These are phyloP conservation scores for Mechanitis mazaeus DNA, from an alignment of 2,888 invertebrate genomes.

Conservation along the genomic window DNA sequence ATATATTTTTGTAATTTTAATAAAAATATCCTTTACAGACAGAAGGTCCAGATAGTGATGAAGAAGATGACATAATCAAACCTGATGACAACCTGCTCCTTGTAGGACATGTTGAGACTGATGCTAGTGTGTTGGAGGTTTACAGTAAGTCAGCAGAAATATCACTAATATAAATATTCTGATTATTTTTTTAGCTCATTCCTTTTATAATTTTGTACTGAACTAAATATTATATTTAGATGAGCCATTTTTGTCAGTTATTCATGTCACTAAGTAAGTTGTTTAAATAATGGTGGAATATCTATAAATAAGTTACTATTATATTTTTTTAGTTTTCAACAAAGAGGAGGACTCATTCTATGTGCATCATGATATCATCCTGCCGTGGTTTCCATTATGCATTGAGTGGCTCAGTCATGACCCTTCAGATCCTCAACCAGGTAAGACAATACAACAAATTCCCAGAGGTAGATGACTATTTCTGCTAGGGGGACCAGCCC, in stretches of 20 bases:
- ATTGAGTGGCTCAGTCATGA: slow-evolving; percentile 96
- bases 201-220: no score
- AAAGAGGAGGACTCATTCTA: slow-evolving; percentile 92
- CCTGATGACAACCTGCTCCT: slow-evolving; percentile 92
- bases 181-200: no score
- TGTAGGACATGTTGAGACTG: slow-evolving; percentile 90
- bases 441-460: slow-evolving; percentile 42
- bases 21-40: slow-evolving; percentile 51
- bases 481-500: no score
- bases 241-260: no score
- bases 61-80: slow-evolving; percentile 93
- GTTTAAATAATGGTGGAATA: no score
- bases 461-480: no score
- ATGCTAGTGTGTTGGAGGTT: slow-evolving; percentile 91
- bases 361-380: slow-evolving; percentile 93
- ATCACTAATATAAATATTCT: no score
- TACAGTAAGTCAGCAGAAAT: slow-evolving; percentile 78
- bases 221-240: no score
- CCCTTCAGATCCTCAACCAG: slow-evolving; percentile 81
- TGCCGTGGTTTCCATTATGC: slow-evolving; percentile 93
- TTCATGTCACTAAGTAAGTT: no score
- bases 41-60: slow-evolving; percentile 81
- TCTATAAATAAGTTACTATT: no score
- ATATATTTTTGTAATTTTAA: neutral
- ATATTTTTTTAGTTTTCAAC: slow-evolving; percentile 86